Percentiles rank a stretch among this genome's conserved stretches.
These are phyloP conservation scores for Lacerta agilis DNA, from an alignment of 2,797 vertebrate species.

Conservation along the genomic window DNA sequence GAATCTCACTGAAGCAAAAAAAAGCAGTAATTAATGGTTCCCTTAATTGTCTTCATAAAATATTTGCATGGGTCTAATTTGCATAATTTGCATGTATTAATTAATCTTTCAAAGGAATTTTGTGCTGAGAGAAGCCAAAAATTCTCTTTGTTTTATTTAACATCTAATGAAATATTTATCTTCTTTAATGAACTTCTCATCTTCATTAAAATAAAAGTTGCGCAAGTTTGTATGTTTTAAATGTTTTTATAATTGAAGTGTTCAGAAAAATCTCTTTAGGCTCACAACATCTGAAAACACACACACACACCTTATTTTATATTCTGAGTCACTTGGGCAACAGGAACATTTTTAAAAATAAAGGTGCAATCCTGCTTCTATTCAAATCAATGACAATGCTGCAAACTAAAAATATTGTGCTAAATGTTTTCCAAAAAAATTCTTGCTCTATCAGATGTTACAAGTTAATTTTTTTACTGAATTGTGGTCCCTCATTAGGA, in stretches of 20 bases:
- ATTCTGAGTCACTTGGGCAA: conserved; percentile 73
- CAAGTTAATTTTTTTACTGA: not conserved
- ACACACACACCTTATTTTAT: conserved; percentile 79
- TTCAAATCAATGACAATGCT: conserved; percentile 30
- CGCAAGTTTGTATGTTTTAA: conserved; percentile 96
- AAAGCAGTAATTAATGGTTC: conserved; percentile 99
- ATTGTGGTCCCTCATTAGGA: not conserved
- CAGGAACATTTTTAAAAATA: conserved; percentile 63
- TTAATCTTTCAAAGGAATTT: conserved; percentile 99
- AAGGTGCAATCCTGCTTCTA: conserved; percentile 45
- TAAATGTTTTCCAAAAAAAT: not conserved
- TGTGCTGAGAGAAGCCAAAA: conserved; percentile 99
- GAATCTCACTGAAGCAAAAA: conserved; percentile 99
- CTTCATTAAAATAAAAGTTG: conserved; percentile 99
- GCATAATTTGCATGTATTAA: conserved; percentile 99
- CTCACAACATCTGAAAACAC: conserved; percentile 75
- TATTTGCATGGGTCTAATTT: conserved; percentile 99
- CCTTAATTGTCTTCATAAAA: conserved; percentile 99
- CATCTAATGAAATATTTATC: conserved; percentile 99
- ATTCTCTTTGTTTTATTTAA: conserved; percentile 99
- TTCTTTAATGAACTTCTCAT: conserved; percentile 99
- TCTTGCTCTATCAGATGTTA: conserved; percentile 23
- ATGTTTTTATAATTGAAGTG: conserved; percentile 86
- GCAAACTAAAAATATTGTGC: not conserved
- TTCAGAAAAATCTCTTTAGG: conserved; percentile 80